These are phyloP conservation scores for Chrosomus eos DNA, from an alignment of 2,797 vertebrate species.

Conservation along the genomic window DNA sequence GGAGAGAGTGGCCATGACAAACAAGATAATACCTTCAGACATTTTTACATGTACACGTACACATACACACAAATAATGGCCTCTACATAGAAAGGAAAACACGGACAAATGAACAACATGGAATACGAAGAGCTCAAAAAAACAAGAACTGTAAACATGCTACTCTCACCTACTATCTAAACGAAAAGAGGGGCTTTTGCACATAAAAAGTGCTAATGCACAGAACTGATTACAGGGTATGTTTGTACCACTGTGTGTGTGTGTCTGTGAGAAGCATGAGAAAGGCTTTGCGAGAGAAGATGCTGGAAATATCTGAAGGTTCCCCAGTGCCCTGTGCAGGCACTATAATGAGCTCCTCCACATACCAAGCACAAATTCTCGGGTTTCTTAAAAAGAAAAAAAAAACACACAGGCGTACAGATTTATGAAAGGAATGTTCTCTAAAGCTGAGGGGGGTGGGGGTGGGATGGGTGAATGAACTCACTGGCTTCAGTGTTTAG, in stretches of 20 bases:
- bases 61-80: not conserved
- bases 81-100: not conserved
- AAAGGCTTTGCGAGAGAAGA: conserved; percentile 57
- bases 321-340: conserved; percentile 58
- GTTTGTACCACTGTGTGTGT: conserved; percentile 25
- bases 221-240: conserved; percentile 30
- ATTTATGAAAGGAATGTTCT: conserved; percentile 80
- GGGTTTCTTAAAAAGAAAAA: conserved; percentile 63
- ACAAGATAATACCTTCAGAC: conserved; percentile 43
- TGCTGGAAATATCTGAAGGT: conserved; percentile 63
- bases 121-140: not conserved
- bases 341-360: conserved; percentile 63
- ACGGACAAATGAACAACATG: not conserved
- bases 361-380: conserved; percentile 70
- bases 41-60: not conserved
- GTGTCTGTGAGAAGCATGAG: not conserved
- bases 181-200: conserved; percentile 53
- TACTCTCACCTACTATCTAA: conserved; percentile 58
- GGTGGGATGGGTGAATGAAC: conserved; percentile 59
- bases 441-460: conserved; percentile 60
- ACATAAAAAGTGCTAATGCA: conserved; percentile 57
- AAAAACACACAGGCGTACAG: conserved; percentile 60
- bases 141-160: conserved; percentile 18
- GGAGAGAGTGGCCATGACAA: conserved; percentile 36
- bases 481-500: conserved; percentile 59